Base-by-base conservation (phyloP, 2,113 vertebrate genomes). In the Calidris pugnax region DNA sequence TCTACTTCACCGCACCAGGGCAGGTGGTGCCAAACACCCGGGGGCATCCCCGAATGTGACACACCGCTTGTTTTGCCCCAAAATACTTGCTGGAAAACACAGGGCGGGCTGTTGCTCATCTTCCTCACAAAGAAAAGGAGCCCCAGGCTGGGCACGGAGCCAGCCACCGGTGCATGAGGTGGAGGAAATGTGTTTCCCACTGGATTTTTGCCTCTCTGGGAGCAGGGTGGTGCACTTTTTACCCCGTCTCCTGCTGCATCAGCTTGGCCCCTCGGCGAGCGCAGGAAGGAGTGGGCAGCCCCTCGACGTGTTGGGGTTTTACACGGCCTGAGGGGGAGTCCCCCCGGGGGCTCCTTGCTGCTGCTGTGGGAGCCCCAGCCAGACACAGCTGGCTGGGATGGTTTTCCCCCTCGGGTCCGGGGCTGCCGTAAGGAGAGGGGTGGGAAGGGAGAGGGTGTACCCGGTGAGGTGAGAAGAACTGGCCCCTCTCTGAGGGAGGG, bases 151-250 rank as follows among this genome's bases (percentile, higher is more conserved):
- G 43, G 37, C 22, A 2, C 3, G 2, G n/a, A 84, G 90, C 75
- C 74, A 85, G 21, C 11, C 0, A 3, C 41, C 22, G 1, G 16
- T 4, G 1, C 22, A 43, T 0, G 3, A 55, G 26, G 37, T 57
- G n/a, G 47, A 80, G 72, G 56, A 94, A 91, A 67, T 30, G 35
- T 19, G 24, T 48, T 86, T 84, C 57, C 88, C 2, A 2, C 20
- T 50, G 64, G 23, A 16, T 47, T 30, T 87, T 76, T 68, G 22
- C n/a, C 62, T 82, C 33, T 14, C 7, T 3, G 3, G 62, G 66
- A 75, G 51, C 45, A 39, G 50, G 28, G 62, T 62, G 45, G 4
- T 71, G 21, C 10, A 2, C 24, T 78, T 80, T 80, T 27, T 68
- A 14, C 45, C 77, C 27, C 2, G 0, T 30, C 33, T 81, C 27